Evolutionary conservation across 2,888 invertebrate species (phyloP), one percentile per base, ranked within the genome.

Genomic region (Smittia sp.): DNA sequence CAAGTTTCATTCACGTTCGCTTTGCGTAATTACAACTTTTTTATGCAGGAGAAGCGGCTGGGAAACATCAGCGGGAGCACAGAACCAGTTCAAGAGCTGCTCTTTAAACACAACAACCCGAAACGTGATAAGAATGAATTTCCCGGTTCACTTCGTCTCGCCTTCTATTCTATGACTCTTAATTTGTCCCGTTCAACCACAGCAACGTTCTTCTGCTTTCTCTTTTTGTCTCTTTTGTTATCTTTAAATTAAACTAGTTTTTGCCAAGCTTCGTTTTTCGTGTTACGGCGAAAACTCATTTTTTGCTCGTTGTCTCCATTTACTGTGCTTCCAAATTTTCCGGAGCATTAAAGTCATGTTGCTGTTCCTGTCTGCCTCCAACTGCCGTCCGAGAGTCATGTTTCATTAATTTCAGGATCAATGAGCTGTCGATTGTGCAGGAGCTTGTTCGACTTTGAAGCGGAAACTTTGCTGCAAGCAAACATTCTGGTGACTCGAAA

Each of bases 291-390:
- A 1, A 22, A 20, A 9, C 1, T 67, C 32, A 6, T 66, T 39
- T 66, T 66, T 38, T 9, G 15, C 38, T 66, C 22, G 15, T 20
- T 25, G 24, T 62, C 62, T 58, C 58, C 62, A 72, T 62, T 72
- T 72, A 62, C 72, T 72, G 39, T 72, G 72, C 72, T 72, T 72
- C 72, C 72, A 72, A 72, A 72, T 72, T 72, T 72, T 72, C 24
- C 72, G 58, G 72, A 39, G 39, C 58, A 62, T 58, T 62, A 62
- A 72, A 72, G 72, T 38, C 72, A 72, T 62, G 72, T 38, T 72
- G 58, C 27, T 39, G 22, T 27, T 22, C 25, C n/a, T 7, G 38
- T 32, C 18, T 25, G 27, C 13, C 18, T 15, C 18, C 52, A 18
- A 13, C 27, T 63, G 1, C 25, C 39, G 24, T 39, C 13, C 62